Evolutionary conservation across 2,797 vertebrate genomes (phyloP).

Genomic region (Smutsia gigantea): DNA sequence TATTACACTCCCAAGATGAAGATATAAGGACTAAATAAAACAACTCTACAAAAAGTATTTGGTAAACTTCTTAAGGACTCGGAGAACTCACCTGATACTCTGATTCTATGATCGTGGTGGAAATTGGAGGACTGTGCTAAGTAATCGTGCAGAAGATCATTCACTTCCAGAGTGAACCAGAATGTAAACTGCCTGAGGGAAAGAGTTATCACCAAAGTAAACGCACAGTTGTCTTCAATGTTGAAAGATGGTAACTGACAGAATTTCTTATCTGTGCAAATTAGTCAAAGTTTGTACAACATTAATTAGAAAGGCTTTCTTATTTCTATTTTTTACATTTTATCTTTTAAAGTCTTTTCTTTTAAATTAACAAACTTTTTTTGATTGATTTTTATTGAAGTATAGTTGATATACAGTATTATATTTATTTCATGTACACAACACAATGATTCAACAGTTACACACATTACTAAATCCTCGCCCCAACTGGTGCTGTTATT

Average conservation of each 20-base stretch:
- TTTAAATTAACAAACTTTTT: no score
- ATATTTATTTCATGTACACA: no score
- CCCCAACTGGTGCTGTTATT: no score
- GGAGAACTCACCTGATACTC: not conserved
- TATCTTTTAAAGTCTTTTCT: no score
- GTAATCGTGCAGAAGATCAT: not conserved
- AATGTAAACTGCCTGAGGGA: not conserved
- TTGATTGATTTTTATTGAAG: no score
- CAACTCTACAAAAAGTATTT: not conserved
- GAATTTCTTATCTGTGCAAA: not conserved
- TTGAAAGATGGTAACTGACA: not conserved
- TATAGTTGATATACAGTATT: no score
- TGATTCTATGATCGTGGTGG: slow-evolving; percentile 25
- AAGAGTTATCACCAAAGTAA: not conserved
- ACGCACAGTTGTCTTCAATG: not conserved
- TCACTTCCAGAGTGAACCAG: not conserved
- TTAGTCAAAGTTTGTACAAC: not conserved
- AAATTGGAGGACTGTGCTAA: not conserved
- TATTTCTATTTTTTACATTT: no score
- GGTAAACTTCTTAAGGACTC: not conserved
- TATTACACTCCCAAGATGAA: not conserved
- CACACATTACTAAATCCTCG: no score
- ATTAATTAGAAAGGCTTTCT: not conserved
- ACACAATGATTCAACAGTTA: no score
- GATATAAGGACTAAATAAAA: slow-evolving; percentile 13